These are phyloP conservation scores for Actinemys pallida DNA, from an alignment of 2,113 vertebrate genomes.

Conservation along the genomic window DNA sequence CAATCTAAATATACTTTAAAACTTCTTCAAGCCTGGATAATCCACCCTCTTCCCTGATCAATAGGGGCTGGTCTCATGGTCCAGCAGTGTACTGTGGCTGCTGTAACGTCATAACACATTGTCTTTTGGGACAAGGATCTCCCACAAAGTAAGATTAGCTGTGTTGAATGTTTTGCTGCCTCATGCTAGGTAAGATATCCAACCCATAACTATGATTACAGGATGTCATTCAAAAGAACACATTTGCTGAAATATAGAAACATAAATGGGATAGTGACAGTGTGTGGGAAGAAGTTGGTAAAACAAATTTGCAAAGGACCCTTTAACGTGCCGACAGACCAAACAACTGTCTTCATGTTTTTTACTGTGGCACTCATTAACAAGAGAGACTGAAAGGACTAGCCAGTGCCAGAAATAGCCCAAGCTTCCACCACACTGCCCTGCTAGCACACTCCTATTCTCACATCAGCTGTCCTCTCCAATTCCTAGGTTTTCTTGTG, in stretches of 20 bases:
- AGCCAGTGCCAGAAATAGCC: neutral
- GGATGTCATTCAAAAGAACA: neutral
- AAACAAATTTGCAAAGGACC: neutral
- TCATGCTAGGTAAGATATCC: neutral
- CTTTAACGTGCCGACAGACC: neutral
- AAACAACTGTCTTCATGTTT: neutral
- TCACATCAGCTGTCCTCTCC: neutral
- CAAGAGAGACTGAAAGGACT: neutral
- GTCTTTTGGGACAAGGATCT: neutral
- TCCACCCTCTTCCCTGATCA: neutral
- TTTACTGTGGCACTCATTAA: neutral
- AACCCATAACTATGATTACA: neutral
- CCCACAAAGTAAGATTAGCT: neutral
- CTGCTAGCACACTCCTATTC: neutral
- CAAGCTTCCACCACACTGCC: neutral
- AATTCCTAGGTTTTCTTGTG: neutral
- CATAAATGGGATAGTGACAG: neutral
- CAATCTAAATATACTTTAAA: neutral
- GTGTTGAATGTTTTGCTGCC: neutral
- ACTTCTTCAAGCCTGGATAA: neutral
- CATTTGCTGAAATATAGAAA: neutral
- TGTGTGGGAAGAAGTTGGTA: neutral
- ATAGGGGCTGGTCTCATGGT: accelerated
- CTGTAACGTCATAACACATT: neutral
- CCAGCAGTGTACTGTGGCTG: neutral